Percentiles rank a stretch among this genome's conserved stretches.
Evolutionary conservation across 1,140 invertebrate species (phyloP).

Genomic region (Zaprionus kolodkinae): DNA sequence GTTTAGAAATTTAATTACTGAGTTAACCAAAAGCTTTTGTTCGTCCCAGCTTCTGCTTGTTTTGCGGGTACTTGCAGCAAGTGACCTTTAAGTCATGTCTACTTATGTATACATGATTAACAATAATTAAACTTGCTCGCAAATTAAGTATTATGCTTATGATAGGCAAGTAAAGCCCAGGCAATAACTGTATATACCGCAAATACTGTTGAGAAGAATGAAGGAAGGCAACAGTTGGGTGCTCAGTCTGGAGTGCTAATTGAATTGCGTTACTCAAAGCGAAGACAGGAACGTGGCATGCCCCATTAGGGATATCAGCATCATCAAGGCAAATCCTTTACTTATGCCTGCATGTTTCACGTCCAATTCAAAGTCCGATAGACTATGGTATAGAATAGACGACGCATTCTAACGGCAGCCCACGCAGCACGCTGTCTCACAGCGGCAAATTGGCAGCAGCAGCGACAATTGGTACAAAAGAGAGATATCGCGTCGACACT

Average conservation of each 20-base stretch:
- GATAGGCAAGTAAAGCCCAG: constrained; percentile 5
- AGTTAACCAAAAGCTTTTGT: background rate
- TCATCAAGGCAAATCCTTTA: constrained; percentile 82
- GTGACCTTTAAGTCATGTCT: constrained; percentile 44
- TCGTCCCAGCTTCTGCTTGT: background rate
- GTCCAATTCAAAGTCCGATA: constrained; percentile 39
- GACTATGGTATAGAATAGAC: constrained; percentile 12
- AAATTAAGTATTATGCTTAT: constrained; percentile 17
- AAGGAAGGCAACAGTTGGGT: background rate
- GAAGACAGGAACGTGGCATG: constrained; percentile 50
- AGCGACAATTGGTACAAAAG: constrained; percentile 68
- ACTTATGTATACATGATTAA: background rate
- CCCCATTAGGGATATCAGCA: constrained; percentile 77
- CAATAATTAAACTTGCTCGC: background rate
- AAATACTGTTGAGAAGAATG: background rate
- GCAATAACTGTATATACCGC: too few relatives aligned
- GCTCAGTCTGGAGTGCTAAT: background rate
- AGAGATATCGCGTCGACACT: constrained; percentile 51
- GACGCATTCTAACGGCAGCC: constrained; percentile 56
- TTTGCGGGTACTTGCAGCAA: background rate
- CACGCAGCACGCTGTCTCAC: constrained; percentile 60
- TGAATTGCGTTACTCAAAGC: constrained; percentile 63
- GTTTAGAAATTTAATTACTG: constrained; percentile 4
- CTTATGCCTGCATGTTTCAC: constrained; percentile 63
- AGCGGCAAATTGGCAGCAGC: constrained; percentile 31